Conservation (phyloP, 2,888 invertebrate genomes). For the Imbricaverruca yamaguchii region DNA sequence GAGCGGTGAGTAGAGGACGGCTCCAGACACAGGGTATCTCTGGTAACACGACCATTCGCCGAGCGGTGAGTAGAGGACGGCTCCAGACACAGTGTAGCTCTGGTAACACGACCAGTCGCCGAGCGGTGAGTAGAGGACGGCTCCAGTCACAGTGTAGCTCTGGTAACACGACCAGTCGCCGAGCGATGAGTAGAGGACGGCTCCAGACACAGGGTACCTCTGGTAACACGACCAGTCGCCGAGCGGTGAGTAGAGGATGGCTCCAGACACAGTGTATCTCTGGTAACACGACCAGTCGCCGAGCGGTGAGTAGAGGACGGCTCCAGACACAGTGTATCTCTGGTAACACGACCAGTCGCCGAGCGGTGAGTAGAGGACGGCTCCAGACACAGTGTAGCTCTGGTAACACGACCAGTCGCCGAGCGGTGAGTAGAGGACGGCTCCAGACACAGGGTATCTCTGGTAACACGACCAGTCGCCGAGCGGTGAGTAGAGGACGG, state of each 20-base stretch:
- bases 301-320: slow-evolving; percentile 62
- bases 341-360: slow-evolving; percentile 62
- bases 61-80: slow-evolving; percentile 62
- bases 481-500: slow-evolving; percentile 62
- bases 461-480: slow-evolving; percentile 62
- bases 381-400: background rate
- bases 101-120: slow-evolving; percentile 62
- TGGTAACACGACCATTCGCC: slow-evolving; percentile 62
- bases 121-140: slow-evolving; percentile 62
- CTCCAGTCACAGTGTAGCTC: background rate
- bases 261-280: background rate
- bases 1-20: slow-evolving; percentile 62
- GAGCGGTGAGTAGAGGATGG: slow-evolving; percentile 62
- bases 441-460: background rate
- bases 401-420: slow-evolving; percentile 62
- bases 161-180: slow-evolving; percentile 62
- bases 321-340: background rate
- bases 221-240: slow-evolving; percentile 62
- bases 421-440: slow-evolving; percentile 62
- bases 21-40: background rate
- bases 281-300: slow-evolving; percentile 62
- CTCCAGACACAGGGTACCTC: background rate
- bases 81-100: background rate
- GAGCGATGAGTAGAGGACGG: slow-evolving; percentile 62
- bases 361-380: slow-evolving; percentile 62